Evolutionary conservation across 2,888 invertebrate species (phyloP).

Genomic region (Sarcophaga variegata): DNA sequence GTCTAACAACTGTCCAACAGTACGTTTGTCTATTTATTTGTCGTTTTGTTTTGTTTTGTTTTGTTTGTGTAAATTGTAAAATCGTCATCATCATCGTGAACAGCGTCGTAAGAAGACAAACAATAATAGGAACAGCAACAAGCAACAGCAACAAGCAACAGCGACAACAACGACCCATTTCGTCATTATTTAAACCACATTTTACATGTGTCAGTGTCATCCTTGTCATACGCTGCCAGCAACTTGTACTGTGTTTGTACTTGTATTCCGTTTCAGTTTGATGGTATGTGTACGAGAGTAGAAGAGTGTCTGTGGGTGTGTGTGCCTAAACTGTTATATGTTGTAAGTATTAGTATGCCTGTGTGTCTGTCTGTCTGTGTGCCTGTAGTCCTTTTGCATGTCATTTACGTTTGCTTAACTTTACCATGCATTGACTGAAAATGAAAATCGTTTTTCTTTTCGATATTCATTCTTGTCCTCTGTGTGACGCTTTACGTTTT

Average conservation of each 20-base stretch:
- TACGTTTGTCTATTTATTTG: constrained; percentile 44
- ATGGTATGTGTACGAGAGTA: neutral
- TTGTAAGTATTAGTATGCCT: constrained; percentile 3
- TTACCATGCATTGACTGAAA: constrained; percentile 37
- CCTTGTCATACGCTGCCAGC: constrained; percentile 61
- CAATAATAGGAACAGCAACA: neutral
- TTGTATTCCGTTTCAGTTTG: constrained; percentile 12
- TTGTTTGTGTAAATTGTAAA: constrained; percentile 42
- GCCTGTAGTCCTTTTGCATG: constrained; percentile 69
- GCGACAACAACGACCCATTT: constrained; percentile 70
- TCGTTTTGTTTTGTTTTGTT: constrained; percentile 22
- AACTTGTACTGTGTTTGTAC: constrained; percentile 4
- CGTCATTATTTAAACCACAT: constrained; percentile 80
- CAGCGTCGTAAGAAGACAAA: constrained; percentile 56
- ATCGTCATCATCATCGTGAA: constrained; percentile 22
- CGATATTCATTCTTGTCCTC: neutral
- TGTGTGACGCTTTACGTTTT: constrained; percentile 33
- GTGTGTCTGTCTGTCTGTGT: neutral
- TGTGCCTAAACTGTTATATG: neutral
- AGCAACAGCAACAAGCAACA: neutral
- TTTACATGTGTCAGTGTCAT: constrained; percentile 78
- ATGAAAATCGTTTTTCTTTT: constrained; percentile 43
- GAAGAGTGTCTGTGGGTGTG: neutral
- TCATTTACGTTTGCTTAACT: constrained; percentile 66
- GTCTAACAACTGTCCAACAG: constrained; percentile 20